Evolutionary conservation across 2,113 vertebrate genomes (phyloP).

Genomic region (Drymodes brunneopygia): DNA sequence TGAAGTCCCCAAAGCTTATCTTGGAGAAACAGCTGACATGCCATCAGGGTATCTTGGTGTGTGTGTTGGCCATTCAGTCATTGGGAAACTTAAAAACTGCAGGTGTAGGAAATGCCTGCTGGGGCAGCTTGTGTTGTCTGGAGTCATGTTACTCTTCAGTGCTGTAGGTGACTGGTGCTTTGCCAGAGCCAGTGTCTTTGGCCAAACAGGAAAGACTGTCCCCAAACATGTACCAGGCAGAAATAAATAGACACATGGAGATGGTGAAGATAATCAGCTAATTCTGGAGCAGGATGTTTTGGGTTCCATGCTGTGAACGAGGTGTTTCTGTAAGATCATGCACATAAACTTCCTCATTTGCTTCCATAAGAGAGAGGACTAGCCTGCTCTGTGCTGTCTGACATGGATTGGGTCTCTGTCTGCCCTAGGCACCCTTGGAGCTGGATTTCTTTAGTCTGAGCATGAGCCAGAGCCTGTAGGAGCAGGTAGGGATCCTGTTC

Average conservation of each 20-base stretch:
- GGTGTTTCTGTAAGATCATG: background rate
- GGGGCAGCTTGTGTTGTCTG: background rate
- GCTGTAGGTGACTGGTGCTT: background rate
- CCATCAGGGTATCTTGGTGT: background rate
- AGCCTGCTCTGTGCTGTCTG: background rate
- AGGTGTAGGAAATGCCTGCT: background rate
- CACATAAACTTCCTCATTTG: background rate
- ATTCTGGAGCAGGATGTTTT: background rate
- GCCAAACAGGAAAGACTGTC: background rate
- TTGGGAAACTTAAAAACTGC: background rate
- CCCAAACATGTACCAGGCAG: background rate
- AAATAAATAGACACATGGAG: background rate
- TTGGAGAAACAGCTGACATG: background rate
- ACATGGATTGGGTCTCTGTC: background rate
- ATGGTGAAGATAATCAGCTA: background rate
- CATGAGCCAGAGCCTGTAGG: background rate
- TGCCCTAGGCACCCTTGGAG: background rate
- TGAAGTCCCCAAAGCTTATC: background rate
- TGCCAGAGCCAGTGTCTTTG: background rate
- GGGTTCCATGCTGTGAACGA: fast-evolving
- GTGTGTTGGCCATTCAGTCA: background rate
- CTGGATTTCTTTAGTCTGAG: background rate
- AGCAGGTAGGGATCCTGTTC: background rate
- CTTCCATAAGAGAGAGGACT: background rate
- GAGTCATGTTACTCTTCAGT: fast-evolving